phyloP scores from a whole-genome alignment of 2,797 vertebrate genomes.

The Macropus fuliginosus region DNA sequence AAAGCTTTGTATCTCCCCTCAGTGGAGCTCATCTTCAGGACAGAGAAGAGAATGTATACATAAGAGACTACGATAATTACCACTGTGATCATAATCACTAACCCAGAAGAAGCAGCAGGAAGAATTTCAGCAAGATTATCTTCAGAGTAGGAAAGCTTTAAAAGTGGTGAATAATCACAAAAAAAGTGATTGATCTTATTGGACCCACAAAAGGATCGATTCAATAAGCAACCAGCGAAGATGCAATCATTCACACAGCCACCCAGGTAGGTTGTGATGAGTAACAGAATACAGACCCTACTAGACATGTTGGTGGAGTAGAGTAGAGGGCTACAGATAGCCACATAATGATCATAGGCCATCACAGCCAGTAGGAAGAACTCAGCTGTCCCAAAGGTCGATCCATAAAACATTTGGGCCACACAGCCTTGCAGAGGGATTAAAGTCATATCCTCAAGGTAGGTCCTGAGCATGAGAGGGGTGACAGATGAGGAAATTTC shows the following conservation, averaged over 20 bases:
- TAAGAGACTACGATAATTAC: slow-evolving; percentile 71
- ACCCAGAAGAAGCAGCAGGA: slow-evolving; percentile 70
- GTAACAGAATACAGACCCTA: slow-evolving; percentile 32
- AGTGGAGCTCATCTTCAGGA: slow-evolving; percentile 65
- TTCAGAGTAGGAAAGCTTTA: slow-evolving; percentile 77
- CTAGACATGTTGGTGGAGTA: slow-evolving; percentile 67
- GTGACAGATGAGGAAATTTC: slow-evolving; percentile 70
- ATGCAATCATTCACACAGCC: slow-evolving; percentile 68
- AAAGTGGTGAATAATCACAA: slow-evolving; percentile 76
- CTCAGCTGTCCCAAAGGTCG: slow-evolving; percentile 73
- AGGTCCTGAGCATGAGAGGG: slow-evolving; percentile 63
- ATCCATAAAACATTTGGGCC: slow-evolving; percentile 72
- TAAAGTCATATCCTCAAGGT: slow-evolving; percentile 59
- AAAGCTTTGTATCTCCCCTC: slow-evolving; percentile 74
- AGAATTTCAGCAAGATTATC: slow-evolving; percentile 69
- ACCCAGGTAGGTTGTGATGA: slow-evolving; percentile 68
- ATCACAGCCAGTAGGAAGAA: slow-evolving; percentile 72
- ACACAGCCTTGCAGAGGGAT: slow-evolving; percentile 60
- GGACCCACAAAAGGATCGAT: slow-evolving; percentile 74
- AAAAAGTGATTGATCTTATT: slow-evolving; percentile 80
- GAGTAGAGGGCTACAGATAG: slow-evolving; percentile 65
- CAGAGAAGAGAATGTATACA: slow-evolving; percentile 64
- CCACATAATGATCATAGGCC: slow-evolving; percentile 64
- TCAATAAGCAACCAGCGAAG: slow-evolving; percentile 61
- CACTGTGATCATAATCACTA: slow-evolving; percentile 70